Evolutionary conservation across 2,888 invertebrate genomes (phyloP).

Genomic region (Noctuana brunneofusca): DNA sequence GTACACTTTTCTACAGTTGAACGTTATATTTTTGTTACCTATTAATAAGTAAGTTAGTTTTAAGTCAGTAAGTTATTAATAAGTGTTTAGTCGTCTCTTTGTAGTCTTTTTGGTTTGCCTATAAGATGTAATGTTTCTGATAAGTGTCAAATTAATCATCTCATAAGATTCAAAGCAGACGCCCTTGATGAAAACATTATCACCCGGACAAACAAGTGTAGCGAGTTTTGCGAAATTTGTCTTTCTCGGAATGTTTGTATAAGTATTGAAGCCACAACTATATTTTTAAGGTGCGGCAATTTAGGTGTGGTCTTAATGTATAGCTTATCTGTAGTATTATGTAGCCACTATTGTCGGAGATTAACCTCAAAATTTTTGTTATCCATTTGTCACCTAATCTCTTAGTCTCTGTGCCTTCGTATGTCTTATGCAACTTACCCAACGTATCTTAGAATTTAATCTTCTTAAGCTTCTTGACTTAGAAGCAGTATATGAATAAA

Average conservation of each 20-base stretch:
- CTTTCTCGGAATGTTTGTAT: neutral
- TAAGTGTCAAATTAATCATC: too few relatives aligned
- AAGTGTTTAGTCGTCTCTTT: too few relatives aligned
- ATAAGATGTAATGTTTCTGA: too few relatives aligned
- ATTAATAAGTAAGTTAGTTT: too few relatives aligned
- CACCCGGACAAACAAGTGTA: neutral
- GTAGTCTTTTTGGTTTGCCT: too few relatives aligned
- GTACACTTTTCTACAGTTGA: too few relatives aligned
- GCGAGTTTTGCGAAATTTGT: neutral
- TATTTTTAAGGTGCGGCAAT: neutral
- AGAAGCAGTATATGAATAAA: neutral
- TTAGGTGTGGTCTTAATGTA: slow-evolving; percentile 1
- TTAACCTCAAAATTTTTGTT: neutral
- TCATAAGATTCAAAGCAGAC: too few relatives aligned
- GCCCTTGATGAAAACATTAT: too few relatives aligned
- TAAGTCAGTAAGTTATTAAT: too few relatives aligned
- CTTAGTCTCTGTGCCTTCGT: neutral
- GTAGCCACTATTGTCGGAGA: neutral
- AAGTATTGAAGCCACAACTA: neutral
- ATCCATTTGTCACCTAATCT: neutral
- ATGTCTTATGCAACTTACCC: neutral
- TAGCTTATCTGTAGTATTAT: neutral
- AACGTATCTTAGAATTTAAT: neutral
- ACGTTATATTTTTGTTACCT: too few relatives aligned
- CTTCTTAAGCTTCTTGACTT: neutral